Evolutionary conservation across 2,113 vertebrate species (phyloP).

Genomic region (Rhombomys opimus): DNA sequence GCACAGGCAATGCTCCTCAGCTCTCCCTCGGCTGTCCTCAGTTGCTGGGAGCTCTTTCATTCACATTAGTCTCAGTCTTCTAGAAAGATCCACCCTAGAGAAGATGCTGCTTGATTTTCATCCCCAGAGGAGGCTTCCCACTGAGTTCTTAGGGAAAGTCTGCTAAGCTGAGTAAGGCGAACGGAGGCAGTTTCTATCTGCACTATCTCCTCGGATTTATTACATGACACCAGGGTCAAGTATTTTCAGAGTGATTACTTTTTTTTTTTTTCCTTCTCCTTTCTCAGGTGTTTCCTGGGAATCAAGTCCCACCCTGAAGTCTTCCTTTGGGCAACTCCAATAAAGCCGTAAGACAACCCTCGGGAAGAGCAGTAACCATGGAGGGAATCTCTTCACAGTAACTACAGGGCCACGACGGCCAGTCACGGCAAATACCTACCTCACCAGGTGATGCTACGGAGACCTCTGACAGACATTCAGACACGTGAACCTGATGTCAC

Average conservation of each 20-base stretch:
- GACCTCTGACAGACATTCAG: not conserved
- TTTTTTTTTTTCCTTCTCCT: conserved; percentile 3
- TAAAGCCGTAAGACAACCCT: not conserved
- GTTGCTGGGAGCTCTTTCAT: not conserved
- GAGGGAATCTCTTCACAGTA: not conserved
- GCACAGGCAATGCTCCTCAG: not conserved
- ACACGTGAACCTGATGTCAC: not conserved
- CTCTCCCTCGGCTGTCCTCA: not conserved
- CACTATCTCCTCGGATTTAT: not conserved
- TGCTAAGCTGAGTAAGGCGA: not conserved
- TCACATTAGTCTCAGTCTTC: not conserved
- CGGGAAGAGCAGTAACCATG: not conserved
- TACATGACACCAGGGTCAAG: not conserved
- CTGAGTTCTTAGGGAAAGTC: not conserved
- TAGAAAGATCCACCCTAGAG: not conserved
- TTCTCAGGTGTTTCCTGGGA: conserved; percentile 16
- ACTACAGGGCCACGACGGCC: not conserved
- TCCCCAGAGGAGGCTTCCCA: not conserved
- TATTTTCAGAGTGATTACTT: not conserved
- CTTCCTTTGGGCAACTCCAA: conserved; percentile 15
- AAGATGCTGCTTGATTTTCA: not conserved
- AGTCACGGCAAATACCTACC: not conserved
- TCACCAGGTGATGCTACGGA: not conserved
- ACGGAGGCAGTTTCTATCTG: not conserved
- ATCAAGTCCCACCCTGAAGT: not conserved